Evolutionary conservation across 2,113 vertebrate genomes (phyloP).

Genomic region (Gila orcuttii): DNA sequence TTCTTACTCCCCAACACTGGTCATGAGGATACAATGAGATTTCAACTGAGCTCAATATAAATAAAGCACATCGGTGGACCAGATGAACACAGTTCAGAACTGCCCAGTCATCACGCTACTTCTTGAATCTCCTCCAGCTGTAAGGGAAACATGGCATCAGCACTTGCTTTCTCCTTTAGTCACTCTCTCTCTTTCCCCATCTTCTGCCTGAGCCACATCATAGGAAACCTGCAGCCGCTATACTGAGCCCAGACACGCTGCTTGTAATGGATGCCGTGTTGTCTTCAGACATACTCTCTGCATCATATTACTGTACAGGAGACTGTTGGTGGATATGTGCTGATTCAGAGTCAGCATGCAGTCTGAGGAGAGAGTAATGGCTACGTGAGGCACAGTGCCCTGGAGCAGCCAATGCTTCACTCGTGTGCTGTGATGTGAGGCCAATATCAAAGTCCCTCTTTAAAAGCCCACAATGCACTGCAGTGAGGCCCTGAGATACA

Average conservation of each 20-base stretch:
- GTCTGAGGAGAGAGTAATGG: slow-evolving; percentile 31
- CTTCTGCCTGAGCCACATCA: neutral
- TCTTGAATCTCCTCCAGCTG: slow-evolving; percentile 14
- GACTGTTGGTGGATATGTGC: slow-evolving; percentile 23
- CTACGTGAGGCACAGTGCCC: neutral
- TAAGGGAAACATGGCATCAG: neutral
- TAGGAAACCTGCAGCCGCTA: neutral
- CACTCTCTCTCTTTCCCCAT: neutral
- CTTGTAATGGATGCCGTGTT: slow-evolving; percentile 20
- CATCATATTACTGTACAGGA: slow-evolving; percentile 29
- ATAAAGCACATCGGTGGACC: slow-evolving; percentile 32
- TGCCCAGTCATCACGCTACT: slow-evolving; percentile 17
- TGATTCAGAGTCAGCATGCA: slow-evolving; percentile 26
- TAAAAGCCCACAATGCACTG: slow-evolving; percentile 14
- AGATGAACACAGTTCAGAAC: neutral
- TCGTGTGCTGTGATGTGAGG: slow-evolving; percentile 37
- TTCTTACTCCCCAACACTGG: neutral
- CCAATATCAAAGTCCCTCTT: slow-evolving; percentile 28
- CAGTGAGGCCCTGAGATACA: slow-evolving; percentile 10
- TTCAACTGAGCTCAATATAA: neutral
- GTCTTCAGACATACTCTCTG: neutral
- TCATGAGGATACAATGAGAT: neutral
- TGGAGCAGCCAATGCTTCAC: slow-evolving; percentile 10
- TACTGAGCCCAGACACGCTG: slow-evolving; percentile 13
- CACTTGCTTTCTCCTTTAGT: neutral